Conservation (phyloP, 2,797 vertebrate genomes). For the Agapornis canus region DNA sequence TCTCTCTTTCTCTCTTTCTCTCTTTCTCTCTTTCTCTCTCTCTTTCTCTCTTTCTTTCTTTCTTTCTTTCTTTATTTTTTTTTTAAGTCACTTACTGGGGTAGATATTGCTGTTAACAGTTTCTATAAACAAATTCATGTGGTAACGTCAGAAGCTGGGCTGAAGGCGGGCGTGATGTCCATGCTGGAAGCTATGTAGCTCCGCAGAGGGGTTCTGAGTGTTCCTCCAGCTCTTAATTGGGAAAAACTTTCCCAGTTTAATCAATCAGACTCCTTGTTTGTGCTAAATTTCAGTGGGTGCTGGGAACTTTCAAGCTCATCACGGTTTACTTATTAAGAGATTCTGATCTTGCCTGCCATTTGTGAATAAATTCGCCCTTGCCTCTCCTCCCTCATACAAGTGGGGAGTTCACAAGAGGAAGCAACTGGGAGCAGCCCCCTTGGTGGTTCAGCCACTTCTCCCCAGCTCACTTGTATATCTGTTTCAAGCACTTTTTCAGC, state of each 20-base stretch:
- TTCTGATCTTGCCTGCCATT: not conserved
- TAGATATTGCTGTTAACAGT: not conserved
- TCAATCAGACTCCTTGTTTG: not conserved
- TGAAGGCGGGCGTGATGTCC: not conserved
- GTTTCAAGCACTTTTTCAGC: not conserved
- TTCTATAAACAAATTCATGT: not conserved
- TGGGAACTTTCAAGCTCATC: not conserved
- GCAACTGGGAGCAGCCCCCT: not conserved
- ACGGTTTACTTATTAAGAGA: not conserved
- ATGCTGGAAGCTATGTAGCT: not conserved
- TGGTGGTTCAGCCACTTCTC: not conserved
- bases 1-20: no score
- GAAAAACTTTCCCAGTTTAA: not conserved
- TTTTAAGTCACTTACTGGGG: not conserved
- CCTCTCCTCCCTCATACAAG: fast-evolving
- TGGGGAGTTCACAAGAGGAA: not conserved
- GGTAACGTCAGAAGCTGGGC: not conserved
- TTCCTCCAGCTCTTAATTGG: not conserved
- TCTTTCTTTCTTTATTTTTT: not conserved
- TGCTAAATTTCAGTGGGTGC: not conserved
- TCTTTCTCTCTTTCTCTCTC: no score
- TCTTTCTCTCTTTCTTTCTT: no score
- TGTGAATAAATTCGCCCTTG: not conserved
- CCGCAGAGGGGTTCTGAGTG: not conserved
- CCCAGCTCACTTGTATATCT: not conserved